Percentiles rank a stretch among this genome's conserved stretches.
Conservation (phyloP, 1,140 invertebrate species). For the Doryteuthis pealeii region DNA sequence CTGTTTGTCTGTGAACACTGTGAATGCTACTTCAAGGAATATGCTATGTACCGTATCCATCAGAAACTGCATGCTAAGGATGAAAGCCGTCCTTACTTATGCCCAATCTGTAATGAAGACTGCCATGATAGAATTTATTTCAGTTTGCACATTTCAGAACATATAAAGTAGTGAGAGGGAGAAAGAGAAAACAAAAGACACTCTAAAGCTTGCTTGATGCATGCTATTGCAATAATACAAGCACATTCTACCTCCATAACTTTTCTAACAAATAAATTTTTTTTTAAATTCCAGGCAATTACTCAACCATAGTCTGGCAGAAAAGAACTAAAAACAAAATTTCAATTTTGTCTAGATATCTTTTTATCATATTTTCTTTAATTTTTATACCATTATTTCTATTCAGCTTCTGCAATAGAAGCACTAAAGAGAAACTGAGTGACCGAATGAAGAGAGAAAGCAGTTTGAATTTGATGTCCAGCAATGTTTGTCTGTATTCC, state of each 20-base stretch:
- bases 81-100: constrained; percentile 39
- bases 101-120: constrained; percentile 47
- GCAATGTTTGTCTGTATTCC: no score
- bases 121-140: constrained; percentile 52
- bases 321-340: no score
- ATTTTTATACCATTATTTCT: no score
- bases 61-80: constrained; percentile 47
- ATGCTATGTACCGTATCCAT: constrained; percentile 52
- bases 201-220: not conserved
- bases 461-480: no score
- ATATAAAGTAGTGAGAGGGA: constrained; percentile 33
- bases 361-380: no score
- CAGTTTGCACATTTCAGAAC: constrained; percentile 46
- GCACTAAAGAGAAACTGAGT: no score
- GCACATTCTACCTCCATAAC: not conserved
- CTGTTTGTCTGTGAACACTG: constrained; percentile 51
- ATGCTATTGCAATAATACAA: constrained; percentile 2
- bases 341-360: no score
- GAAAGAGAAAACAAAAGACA: not conserved
- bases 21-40: constrained; percentile 52
- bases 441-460: no score
- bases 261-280: not conserved
- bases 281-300: no score
- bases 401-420: no score
- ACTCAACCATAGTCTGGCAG: no score